phyloP scores from a whole-genome alignment of 2,888 invertebrate species.

The Drymonia ruficornis region DNA sequence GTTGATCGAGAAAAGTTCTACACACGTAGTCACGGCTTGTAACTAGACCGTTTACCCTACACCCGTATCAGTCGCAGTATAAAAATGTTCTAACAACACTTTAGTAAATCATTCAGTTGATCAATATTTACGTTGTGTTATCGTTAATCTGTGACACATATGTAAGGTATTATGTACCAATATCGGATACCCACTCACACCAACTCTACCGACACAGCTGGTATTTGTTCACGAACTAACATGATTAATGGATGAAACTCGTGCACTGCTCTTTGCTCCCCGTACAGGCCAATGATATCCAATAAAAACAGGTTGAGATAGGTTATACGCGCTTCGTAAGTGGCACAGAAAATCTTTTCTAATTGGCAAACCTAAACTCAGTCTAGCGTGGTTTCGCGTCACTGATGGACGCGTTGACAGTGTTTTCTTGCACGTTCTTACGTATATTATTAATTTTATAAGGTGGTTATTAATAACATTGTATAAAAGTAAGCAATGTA shows the following conservation, averaged over 20 bases:
- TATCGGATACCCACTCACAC: constrained; percentile 51
- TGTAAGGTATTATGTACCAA: constrained; percentile 43
- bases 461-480: too few species aligned
- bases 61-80: constrained; percentile 17
- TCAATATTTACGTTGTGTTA: constrained; percentile 4
- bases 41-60: constrained; percentile 27
- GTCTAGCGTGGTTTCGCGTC: too few species aligned
- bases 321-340: too few species aligned
- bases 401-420: too few species aligned
- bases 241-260: constrained; percentile 67
- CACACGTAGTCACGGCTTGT: constrained; percentile 23
- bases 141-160: constrained; percentile 33
- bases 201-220: constrained; percentile 55
- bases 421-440: too few species aligned
- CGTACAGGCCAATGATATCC: too few species aligned
- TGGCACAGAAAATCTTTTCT: too few species aligned
- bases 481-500: too few species aligned
- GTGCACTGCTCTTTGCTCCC: constrained; percentile 60
- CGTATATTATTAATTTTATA: too few species aligned
- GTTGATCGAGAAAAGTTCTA: constrained; percentile 44
- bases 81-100: constrained; percentile 3
- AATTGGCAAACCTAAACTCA: too few species aligned
- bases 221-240: constrained; percentile 64
- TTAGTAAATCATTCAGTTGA: constrained; percentile 6
- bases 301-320: too few species aligned